These are phyloP conservation scores for Camptogramma bilineatum DNA, from an alignment of 2,888 invertebrate genomes.

Conservation along the genomic window DNA sequence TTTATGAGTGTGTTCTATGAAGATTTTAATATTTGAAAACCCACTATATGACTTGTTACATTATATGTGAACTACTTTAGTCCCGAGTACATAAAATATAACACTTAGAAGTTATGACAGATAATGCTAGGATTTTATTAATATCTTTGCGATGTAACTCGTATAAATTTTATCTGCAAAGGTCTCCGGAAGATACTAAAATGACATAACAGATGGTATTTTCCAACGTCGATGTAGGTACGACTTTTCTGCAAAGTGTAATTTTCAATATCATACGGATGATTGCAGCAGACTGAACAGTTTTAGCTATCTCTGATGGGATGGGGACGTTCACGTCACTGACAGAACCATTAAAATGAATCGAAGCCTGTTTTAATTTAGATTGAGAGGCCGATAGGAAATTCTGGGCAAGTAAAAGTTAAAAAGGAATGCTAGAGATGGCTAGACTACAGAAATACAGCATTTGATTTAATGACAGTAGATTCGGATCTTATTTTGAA, in stretches of 20 bases:
- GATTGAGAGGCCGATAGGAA: conserved; percentile 15
- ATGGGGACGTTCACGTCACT: conserved; percentile 27
- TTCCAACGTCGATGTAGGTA: conserved; percentile 16
- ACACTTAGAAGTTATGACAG: neutral
- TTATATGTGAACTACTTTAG: neutral
- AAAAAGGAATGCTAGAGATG: neutral
- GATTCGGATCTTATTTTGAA: neutral
- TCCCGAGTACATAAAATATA: neutral
- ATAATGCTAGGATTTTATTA: neutral
- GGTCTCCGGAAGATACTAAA: conserved; percentile 21
- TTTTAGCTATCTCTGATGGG: conserved; percentile 18
- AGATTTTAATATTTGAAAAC: neutral
- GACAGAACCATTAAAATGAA: conserved; percentile 24
- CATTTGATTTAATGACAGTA: neutral
- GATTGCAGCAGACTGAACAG: conserved; percentile 11
- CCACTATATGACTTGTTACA: neutral
- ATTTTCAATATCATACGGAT: conserved; percentile 32
- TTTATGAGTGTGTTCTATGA: neutral
- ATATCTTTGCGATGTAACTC: conserved; percentile 6
- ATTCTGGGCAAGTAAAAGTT: neutral
- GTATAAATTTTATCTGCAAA: conserved; percentile 22
- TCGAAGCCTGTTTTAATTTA: conserved; percentile 33
- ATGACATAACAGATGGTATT: conserved; percentile 28
- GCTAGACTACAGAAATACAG: neutral
- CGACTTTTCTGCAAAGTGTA: conserved; percentile 7